Evolutionary conservation across 2,113 vertebrate genomes (phyloP).

Genomic region (Meriones unguiculatus): DNA sequence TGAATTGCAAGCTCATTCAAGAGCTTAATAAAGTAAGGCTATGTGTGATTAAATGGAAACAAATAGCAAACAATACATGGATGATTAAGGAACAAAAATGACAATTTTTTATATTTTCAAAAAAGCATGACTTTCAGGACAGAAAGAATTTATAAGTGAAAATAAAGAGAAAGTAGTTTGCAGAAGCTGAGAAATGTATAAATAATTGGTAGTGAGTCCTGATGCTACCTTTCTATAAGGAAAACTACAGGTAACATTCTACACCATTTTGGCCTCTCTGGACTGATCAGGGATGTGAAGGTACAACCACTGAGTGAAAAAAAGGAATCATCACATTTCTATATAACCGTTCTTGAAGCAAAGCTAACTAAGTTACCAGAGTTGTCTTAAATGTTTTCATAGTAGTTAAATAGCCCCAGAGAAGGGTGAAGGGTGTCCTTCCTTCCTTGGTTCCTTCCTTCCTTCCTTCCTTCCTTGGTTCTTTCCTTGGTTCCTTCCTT

Average conservation of each 20-base stretch:
- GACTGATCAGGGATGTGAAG: background rate
- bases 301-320: conserved; percentile 3
- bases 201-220: background rate
- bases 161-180: conserved; percentile 35
- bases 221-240: background rate
- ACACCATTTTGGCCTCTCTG: background rate
- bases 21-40: conserved; percentile 24
- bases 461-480: too few species aligned
- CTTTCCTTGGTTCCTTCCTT: too few species aligned
- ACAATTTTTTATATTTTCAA: conserved; percentile 33
- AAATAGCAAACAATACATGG: background rate
- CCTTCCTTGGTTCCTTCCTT: too few species aligned
- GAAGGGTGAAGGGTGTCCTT: background rate
- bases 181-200: conserved; percentile 42
- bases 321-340: conserved; percentile 13
- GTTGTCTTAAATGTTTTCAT: conserved; percentile 9
- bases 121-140: background rate
- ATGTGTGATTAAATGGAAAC: conserved; percentile 13
- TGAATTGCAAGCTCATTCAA: conserved; percentile 43
- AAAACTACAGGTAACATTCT: conserved; percentile 24
- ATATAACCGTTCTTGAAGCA: background rate
- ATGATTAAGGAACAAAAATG: background rate
- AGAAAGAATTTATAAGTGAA: conserved; percentile 42
- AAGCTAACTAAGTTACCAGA: conserved; percentile 5
- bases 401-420: background rate